A percentile compares a stretch with the other conserved stretches of the same genome.
phyloP scores from a whole-genome alignment of 2,113 vertebrate species.

The Polypterus senegalus region DNA sequence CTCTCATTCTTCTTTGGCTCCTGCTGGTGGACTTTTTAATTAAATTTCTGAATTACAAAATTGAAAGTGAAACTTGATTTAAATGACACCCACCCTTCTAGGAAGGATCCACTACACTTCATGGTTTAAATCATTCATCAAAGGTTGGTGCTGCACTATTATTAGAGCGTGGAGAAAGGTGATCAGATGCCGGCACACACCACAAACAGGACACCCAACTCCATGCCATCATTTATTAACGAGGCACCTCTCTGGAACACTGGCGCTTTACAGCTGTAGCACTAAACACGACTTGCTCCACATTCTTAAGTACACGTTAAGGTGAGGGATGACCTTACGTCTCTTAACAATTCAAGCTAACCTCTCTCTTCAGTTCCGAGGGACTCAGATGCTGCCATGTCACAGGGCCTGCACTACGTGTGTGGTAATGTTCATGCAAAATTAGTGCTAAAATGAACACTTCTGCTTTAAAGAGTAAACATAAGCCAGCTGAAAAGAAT shows the following conservation, averaged over 20 bases:
- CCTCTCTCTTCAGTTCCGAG: no score
- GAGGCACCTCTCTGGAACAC: conserved; percentile 31
- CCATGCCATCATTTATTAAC: conserved; percentile 67
- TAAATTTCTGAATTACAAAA: not conserved
- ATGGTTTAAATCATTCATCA: conserved; percentile 33
- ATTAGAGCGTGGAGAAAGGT: conserved; percentile 20
- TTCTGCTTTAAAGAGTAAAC: no score
- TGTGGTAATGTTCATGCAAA: no score
- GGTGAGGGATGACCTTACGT: conserved; percentile 15
- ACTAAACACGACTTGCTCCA: conserved; percentile 32
- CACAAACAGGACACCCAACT: conserved; percentile 45
- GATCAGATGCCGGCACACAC: conserved; percentile 35
- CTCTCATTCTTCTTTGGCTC: no score
- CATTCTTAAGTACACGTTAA: conserved; percentile 23
- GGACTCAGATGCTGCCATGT: no score
- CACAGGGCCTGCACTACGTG: no score
- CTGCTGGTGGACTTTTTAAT: not conserved
- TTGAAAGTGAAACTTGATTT: not conserved
- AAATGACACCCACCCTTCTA: not conserved
- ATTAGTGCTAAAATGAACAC: no score
- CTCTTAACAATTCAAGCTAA: not conserved
- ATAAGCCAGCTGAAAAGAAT: no score
- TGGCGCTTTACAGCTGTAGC: conserved; percentile 32
- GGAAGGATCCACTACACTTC: not conserved
- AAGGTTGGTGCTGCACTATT: conserved; percentile 27